These are phyloP conservation scores for Alces alces DNA, from an alignment of 2,113 vertebrate genomes.

Conservation along the genomic window DNA sequence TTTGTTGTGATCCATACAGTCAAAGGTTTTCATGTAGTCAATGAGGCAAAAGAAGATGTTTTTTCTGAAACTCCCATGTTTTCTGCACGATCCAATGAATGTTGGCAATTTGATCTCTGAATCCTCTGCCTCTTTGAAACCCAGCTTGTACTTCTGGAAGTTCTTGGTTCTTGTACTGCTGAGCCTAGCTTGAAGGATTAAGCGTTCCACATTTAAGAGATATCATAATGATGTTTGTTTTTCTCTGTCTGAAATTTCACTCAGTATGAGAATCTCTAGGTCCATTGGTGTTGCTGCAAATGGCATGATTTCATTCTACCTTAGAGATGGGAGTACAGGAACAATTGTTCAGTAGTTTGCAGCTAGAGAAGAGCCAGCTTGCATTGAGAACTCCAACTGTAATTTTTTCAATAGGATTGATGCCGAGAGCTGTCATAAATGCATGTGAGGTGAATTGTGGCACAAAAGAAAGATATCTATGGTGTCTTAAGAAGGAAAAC, in stretches of 20 bases:
- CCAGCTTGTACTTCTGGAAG: neutral
- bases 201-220: neutral
- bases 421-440: neutral
- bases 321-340: neutral
- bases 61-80: neutral
- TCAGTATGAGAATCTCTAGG: neutral
- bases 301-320: neutral
- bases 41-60: neutral
- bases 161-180: neutral
- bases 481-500: neutral
- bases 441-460: neutral
- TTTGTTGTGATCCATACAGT: neutral
- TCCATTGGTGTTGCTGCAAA: neutral
- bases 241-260: neutral
- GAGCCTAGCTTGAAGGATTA: neutral
- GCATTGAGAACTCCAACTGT: neutral
- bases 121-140: accelerated
- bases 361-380: neutral
- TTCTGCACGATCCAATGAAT: neutral
- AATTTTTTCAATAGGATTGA: neutral
- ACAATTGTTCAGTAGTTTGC: neutral
- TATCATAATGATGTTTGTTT: neutral
- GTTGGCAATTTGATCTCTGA: neutral
- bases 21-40: neutral
- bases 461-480: neutral